These are phyloP conservation scores for Cacoxenus indagator DNA, from an alignment of 2,888 invertebrate species.

Conservation along the genomic window DNA sequence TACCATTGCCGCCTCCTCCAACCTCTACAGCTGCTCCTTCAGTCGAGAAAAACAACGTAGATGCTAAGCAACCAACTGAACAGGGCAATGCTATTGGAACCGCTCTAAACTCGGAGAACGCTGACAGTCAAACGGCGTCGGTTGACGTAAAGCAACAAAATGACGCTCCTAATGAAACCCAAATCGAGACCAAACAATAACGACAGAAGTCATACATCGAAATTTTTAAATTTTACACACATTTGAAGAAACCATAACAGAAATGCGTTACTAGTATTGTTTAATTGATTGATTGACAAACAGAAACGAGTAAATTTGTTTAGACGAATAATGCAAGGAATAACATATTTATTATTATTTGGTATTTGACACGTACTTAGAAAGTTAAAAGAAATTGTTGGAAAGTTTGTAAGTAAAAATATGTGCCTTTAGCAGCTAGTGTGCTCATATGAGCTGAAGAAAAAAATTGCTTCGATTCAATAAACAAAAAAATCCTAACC, in stretches of 20 bases:
- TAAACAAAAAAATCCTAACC: too few relatives aligned
- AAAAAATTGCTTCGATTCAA: too few relatives aligned
- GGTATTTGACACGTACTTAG: too few relatives aligned
- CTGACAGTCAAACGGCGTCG: slow-evolving; percentile 3
- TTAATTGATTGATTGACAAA: not conserved
- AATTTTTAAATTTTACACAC: not conserved
- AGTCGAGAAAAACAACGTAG: slow-evolving; percentile 20
- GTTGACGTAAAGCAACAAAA: slow-evolving; percentile 22
- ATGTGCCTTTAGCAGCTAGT: too few relatives aligned
- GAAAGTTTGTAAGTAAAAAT: too few relatives aligned
- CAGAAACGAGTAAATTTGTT: too few relatives aligned
- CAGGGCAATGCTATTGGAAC: slow-evolving; percentile 10
- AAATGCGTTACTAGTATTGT: not conserved
- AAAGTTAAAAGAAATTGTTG: too few relatives aligned
- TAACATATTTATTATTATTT: too few relatives aligned
- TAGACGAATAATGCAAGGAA: too few relatives aligned
- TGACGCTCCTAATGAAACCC: not conserved
- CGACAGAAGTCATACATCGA: slow-evolving; percentile 13
- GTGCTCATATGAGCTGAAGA: too few relatives aligned
- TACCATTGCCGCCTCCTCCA: slow-evolving; percentile 65
- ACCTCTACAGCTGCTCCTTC: not conserved
- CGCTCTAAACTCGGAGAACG: not conserved
- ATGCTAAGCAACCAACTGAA: not conserved
- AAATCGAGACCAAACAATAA: slow-evolving; percentile 44
- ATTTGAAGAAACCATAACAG: not conserved